Evolutionary conservation across 2,888 invertebrate species (phyloP).

Genomic region (Synanthedon myopaeformis): DNA sequence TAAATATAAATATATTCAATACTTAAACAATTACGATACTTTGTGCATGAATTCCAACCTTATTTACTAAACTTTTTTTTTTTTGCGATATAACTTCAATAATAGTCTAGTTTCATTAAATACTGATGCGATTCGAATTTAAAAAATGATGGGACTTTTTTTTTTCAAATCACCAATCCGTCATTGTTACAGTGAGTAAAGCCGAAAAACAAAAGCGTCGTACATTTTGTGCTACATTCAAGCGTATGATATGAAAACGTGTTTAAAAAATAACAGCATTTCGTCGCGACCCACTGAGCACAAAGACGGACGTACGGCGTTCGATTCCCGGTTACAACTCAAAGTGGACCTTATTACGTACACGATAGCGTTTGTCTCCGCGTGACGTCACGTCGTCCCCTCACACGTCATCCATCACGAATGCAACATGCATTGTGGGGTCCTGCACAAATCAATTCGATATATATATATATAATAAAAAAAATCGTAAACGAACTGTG

Average conservation of each 20-base stretch:
- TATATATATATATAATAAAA: neutral
- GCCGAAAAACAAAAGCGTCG: neutral
- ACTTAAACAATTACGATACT: slow-evolving; percentile 37
- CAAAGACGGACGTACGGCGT: neutral
- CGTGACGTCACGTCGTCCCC: slow-evolving; percentile 32
- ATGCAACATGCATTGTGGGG: slow-evolving; percentile 66
- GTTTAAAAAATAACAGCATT: slow-evolving; percentile 29
- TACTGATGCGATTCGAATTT: slow-evolving; percentile 29
- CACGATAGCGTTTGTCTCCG: slow-evolving; percentile 17
- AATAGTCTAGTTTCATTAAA: slow-evolving; percentile 32
- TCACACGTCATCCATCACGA: slow-evolving; percentile 67
- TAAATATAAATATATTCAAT: slow-evolving; percentile 15
- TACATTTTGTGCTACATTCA: slow-evolving; percentile 20
- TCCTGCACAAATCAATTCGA: slow-evolving; percentile 22
- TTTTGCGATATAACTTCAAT: slow-evolving; percentile 31
- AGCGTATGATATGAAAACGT: slow-evolving; percentile 50
- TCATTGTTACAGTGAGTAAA: neutral
- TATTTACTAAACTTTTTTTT: slow-evolving; percentile 11
- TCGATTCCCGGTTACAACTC: neutral
- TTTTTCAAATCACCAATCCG: neutral
- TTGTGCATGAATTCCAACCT: slow-evolving; percentile 53
- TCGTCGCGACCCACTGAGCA: slow-evolving; percentile 3
- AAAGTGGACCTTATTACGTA: slow-evolving; percentile 1
- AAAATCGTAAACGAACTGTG: too few species aligned
- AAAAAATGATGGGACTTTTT: neutral